These are phyloP conservation scores for Microctonus hyperodae DNA, from an alignment of 2,888 invertebrate species.

Conservation along the genomic window DNA sequence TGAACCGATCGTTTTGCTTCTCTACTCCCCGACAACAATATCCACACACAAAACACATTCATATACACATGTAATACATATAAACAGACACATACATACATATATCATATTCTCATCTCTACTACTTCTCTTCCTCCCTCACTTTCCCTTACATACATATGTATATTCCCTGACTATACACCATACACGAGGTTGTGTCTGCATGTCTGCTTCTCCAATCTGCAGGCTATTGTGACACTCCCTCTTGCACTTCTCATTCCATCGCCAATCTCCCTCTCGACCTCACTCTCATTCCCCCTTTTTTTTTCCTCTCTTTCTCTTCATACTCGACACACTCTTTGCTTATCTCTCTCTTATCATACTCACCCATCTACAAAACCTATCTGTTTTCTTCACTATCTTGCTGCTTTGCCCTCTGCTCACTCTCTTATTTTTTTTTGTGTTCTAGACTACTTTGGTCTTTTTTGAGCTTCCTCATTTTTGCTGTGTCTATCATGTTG, in stretches of 20 bases:
- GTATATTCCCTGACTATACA: too few relatives aligned
- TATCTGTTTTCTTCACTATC: constrained; percentile 5
- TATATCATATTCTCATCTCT: constrained; percentile 5
- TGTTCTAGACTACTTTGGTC: not conserved
- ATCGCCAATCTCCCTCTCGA: constrained; percentile 23
- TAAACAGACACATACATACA: not conserved
- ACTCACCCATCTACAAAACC: constrained; percentile 1
- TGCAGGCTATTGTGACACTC: constrained; percentile 51
- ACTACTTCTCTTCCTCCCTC: constrained; percentile 12
- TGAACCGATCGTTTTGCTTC: constrained; percentile 26
- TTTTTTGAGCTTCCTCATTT: not conserved
- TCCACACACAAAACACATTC: constrained; percentile 12
- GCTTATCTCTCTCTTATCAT: constrained; percentile 7
- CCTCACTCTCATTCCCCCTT: constrained; percentile 25
- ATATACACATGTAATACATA: not conserved
- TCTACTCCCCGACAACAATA: not conserved
- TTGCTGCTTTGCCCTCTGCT: too few relatives aligned
- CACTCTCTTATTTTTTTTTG: constrained; percentile 5
- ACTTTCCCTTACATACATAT: too few relatives aligned
- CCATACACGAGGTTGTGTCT: constrained; percentile 44
- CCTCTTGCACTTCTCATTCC: constrained; percentile 30
- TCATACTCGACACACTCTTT: constrained; percentile 6
- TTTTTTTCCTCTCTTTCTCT: constrained; percentile 23
- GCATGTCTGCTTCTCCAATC: constrained; percentile 60
- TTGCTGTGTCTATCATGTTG: constrained; percentile 1